phyloP scores from a whole-genome alignment of 2,888 invertebrate species.

The Eudasyphora cyanicolor region DNA sequence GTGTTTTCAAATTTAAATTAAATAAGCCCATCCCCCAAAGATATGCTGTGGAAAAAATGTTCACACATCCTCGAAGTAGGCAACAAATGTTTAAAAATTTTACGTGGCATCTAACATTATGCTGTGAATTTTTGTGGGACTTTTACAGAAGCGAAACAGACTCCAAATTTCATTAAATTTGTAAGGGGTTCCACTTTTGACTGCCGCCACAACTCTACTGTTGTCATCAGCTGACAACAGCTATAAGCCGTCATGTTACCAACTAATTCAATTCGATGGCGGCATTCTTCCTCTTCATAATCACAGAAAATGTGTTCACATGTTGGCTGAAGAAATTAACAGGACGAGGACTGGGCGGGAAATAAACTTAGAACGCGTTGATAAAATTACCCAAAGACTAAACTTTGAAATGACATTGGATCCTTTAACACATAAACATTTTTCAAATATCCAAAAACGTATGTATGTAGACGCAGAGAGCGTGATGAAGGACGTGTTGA shows the following conservation, averaged over 20 bases:
- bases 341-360: background rate
- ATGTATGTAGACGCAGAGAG: background rate
- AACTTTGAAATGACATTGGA: background rate
- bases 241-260: background rate
- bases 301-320: slow-evolving; percentile 28
- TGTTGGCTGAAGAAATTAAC: slow-evolving; percentile 1
- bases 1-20: slow-evolving; percentile 1
- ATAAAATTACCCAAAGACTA: background rate
- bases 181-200: background rate
- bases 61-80: background rate
- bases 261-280: slow-evolving; percentile 6
- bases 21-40: background rate
- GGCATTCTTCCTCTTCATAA: background rate
- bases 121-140: background rate
- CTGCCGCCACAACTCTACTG: background rate
- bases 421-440: slow-evolving; percentile 9
- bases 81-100: background rate
- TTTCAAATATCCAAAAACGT: slow-evolving; percentile 11
- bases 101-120: background rate
- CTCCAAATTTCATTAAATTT: background rate
- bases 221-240: background rate
- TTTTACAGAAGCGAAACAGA: background rate
- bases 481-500: background rate
- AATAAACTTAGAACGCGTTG: background rate
- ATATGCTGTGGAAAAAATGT: background rate